Base-by-base conservation (phyloP, 2,113 vertebrate genomes). In the Oryzias curvinotus region DNA sequence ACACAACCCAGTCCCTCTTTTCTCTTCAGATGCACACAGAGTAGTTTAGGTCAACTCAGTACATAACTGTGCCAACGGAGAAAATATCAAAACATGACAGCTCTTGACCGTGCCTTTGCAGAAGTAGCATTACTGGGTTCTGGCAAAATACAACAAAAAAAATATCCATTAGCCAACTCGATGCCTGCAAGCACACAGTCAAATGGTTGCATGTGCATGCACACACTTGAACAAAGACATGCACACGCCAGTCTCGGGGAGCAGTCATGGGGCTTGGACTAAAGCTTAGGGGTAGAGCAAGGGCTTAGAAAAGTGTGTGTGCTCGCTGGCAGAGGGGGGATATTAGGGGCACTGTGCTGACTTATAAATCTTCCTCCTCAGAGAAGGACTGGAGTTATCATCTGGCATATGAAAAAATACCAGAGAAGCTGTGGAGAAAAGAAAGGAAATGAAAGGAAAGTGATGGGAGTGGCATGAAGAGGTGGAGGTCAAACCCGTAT, bases 321-420 rank as follows among this genome's bases (percentile, higher is more conserved):
- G 75, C 62, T 84, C 70, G 57, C 67, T 73, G 68, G 62, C 62
- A 61, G 71, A 72, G 60, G 77, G 74, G 70, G 62, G 70, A 80
- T 72, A 79, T 83, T 77, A 84, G 65, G 65, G 63, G 65, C 70
- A 70, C 75, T 65, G 76, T 85, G 80, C 82, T 84, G 74, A 85
- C 79, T 91, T 81, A 90, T 90, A 85, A 89, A 91, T 89, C 83
- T 87, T 67, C 73, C 77, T 76, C 73, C 72, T 82, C 73, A 77
- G 75, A 68, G 68, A 71, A 80, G 79, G 77, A 73, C 64, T 75
- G 72, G 76, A 90, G 78, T 87, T 90, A 87, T 91, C 86, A 85
- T 90, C 77, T 83, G 78, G 84, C 75, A 89, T 81, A 78, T 81
- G 82, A 85, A 87, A 88, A 91, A 86, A 85, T 86, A 85, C 85